Base-by-base conservation (phyloP, 2,797 vertebrate genomes). In the Notolepis coatsorum region DNA sequence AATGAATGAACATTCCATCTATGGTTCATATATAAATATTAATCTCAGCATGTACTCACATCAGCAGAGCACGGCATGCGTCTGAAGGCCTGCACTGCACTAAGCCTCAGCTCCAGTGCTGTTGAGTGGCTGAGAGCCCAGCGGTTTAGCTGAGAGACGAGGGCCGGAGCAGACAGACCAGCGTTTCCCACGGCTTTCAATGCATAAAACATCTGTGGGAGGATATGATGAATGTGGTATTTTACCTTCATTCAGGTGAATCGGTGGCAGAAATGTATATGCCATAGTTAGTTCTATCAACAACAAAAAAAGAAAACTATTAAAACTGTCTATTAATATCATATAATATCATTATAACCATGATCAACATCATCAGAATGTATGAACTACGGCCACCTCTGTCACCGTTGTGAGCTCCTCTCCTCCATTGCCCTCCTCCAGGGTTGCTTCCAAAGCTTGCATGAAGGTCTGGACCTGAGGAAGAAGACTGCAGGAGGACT, bases 181-280 rank as follows among this genome's bases (percentile, higher is more conserved):
- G 90, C 80, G 0, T 95, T 97, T 46, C 94, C 94, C 13, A 95
- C 76, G 2, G 94, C 94, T 85, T 95, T 98, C 60, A 97, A 61
- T 37, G 89, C 79, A 41, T 92, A 73, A 23, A 91, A 77, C 68
- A 95, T 35, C 96, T 97, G 79, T 3, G 2, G 10, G 41, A 15
- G 1, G 10, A 64, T 33, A 77, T 33, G 38, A 35, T 7, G 17
- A 4, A 23, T 10, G 10, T n/a, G n/a, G n/a, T n/a, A n/a, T n/a
- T n/a, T n/a, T n/a, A n/a, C n/a, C n/a, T n/a, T n/a, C n/a, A n/a
- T n/a, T n/a, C n/a, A n/a, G n/a, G n/a, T n/a, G n/a, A n/a, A n/a
- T n/a, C n/a, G n/a, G 18, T n/a, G 37, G 10, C 9, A 37, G 27
- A 4, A 37, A 30, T 4, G 17, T 37, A 18, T 20, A 18, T 5